phyloP scores from a whole-genome alignment of 2,113 vertebrate genomes.

The Heterocephalus glaber region DNA sequence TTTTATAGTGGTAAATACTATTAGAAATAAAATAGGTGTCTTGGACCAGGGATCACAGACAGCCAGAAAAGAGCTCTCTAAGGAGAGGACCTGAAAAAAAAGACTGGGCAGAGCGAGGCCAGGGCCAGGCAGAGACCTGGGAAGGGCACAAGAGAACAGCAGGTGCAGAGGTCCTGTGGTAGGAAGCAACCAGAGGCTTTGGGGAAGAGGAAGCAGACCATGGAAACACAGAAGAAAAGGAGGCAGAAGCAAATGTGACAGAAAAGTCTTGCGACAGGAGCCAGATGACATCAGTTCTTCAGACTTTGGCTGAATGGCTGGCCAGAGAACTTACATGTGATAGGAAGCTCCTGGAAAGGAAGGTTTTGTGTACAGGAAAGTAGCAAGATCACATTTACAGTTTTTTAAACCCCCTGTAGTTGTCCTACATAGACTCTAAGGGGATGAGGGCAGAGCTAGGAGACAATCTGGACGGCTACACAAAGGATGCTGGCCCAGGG shows the following conservation, averaged over 20 bases:
- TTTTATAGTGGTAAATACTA: not conserved
- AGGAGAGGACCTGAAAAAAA: not conserved
- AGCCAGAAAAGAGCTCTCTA: not conserved
- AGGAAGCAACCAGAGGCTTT: not conserved
- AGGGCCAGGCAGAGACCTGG: not conserved
- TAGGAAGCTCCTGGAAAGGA: not conserved
- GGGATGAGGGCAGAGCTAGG: not conserved
- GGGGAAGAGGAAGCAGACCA: not conserved
- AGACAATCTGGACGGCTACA: not conserved
- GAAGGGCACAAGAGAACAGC: not conserved
- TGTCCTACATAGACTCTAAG: not conserved
- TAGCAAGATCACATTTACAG: not conserved
- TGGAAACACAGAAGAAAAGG: not conserved
- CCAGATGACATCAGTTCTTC: not conserved
- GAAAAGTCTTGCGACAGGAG: not conserved
- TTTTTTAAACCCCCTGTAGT: not conserved
- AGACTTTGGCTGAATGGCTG: not conserved
- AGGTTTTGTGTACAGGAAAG: not conserved
- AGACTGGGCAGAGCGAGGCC: not conserved
- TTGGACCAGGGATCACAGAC: not conserved
- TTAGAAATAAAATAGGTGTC: not conserved
- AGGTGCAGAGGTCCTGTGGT: not conserved
- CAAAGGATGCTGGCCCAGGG: too few relatives aligned
- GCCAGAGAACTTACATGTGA: not conserved
- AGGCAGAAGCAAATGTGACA: not conserved